A percentile compares a stretch with the other conserved stretches of the same genome.
Conservation (phyloP, 53 echinoderm and acorn worm genomes). For the Echinometra lucunter region DNA sequence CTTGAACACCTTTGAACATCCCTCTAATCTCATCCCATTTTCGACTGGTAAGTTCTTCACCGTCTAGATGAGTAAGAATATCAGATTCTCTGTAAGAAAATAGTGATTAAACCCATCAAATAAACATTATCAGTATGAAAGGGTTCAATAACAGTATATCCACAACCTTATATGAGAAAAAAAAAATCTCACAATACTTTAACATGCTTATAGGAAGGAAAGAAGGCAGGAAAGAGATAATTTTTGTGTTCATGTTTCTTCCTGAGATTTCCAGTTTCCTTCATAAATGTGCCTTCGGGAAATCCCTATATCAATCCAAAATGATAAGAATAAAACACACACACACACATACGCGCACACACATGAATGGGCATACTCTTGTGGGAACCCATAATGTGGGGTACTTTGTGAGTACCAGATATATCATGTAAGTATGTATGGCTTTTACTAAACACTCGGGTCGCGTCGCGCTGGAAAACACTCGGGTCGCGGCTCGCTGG, state of each 20-base stretch:
- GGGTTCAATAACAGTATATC: background rate
- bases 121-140: background rate
- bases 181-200: background rate
- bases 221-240: background rate
- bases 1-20: background rate
- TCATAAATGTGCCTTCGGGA: background rate
- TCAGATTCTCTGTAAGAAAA: background rate
- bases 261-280: background rate
- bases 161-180: background rate
- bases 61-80: background rate
- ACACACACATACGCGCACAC: no score
- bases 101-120: background rate
- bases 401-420: no score
- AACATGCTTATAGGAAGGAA: background rate
- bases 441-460: no score
- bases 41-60: background rate
- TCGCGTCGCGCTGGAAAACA: no score
- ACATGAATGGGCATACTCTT: no score
- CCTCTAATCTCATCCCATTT: background rate
- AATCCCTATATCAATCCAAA: background rate
- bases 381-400: no score
- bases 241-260: background rate
- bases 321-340: no score
- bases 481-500: no score
- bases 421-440: no score